Base-by-base conservation (phyloP, 1,140 invertebrate species). In the Drosophila nasuta region DNA sequence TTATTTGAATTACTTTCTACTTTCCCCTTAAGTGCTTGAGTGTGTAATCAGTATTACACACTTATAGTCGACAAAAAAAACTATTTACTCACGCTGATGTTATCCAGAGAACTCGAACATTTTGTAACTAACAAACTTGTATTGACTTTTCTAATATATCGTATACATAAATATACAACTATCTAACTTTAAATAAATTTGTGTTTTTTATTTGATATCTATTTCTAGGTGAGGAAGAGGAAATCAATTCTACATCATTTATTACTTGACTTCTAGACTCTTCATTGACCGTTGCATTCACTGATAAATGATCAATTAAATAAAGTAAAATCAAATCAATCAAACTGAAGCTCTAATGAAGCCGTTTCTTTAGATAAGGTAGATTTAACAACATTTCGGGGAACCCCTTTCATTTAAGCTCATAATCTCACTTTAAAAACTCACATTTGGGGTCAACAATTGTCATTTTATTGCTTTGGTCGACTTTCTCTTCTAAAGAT, bases 121-220 rank as follows among this genome's bases (percentile, higher is more conserved):
- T 57, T 57, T 57, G 35, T 41, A 57, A 2, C 35, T 57, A 57
- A 57, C 33, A 43, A 5, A 57, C 15, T 41, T 57, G 33, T 57
- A 41, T 6, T 25, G n/a, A 56, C 8, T 56, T 56, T 56, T 56
- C 49, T 56, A 38, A 35, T 38, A 30, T 56, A 56, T 5, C 13
- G 7, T 28, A 30, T 28, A 30, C 11, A 56, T 56, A 56, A 15
- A 56, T 56, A 35, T 56, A 35, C 5, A 10, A 52, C 15, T 48
- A 48, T 48, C 1, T 48, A 17, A 8, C 17, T 48, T 5, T 20
- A 48, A 20, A 48, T 17, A 2, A 7, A 15, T 1, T 15, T 17
- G 15, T 8, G 6, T 11, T 43, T 43, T 13, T 43, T 13, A 43
- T 41, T 11, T 41, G 8, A 41, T 41, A 4, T 10, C 0, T 3